Base-by-base conservation (phyloP, 2,113 vertebrate genomes). In the Reinhardtius hippoglossoides region DNA sequence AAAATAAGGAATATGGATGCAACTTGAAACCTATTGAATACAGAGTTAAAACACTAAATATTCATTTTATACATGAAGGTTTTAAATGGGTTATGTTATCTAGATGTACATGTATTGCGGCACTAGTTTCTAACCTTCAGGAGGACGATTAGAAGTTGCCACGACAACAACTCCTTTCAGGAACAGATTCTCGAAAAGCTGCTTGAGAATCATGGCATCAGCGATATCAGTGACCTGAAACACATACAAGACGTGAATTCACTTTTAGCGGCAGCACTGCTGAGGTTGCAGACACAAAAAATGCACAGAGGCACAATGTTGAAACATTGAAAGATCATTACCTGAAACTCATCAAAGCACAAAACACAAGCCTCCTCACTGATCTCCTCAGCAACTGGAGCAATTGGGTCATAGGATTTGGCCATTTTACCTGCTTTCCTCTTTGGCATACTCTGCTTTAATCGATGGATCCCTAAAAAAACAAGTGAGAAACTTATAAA, bases 341-440 rank as follows among this genome's bases (percentile, higher is more conserved):
- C 98, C 96, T 99, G 98, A 92, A 99, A 99, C 89, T 99, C 98
- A 92, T 99, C 98, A 58, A 99, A 99, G 91, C 98, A 99, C 9
- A 99, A 84, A 48, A 99, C 93, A 89, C 92, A 94, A 5, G 96
- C 95, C 89, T 98, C 98, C 73, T 96, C 92, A 0, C 98, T 98
- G 85, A 99, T 98, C 91, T 99, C 97, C 80, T 96, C 96, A 4
- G 98, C 98, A 56, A 99, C 91, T 0, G 98, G 98, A 57, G 98
- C 97, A 67, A 99, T 98, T 26, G 98, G 98, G 80, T 99, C 98
- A 3, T 99, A 99, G 0, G 96, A 95, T 73, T 96, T 98, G 76
- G 96, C 94, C 96, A 99, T 97, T 91, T 96, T 95, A 50, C 98
- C 98, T 3, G 90, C 92, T 86, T 95, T 97, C 84, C 98, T 96